Conservation (phyloP, 2,797 vertebrate genomes). For the Carduelis carduelis region DNA sequence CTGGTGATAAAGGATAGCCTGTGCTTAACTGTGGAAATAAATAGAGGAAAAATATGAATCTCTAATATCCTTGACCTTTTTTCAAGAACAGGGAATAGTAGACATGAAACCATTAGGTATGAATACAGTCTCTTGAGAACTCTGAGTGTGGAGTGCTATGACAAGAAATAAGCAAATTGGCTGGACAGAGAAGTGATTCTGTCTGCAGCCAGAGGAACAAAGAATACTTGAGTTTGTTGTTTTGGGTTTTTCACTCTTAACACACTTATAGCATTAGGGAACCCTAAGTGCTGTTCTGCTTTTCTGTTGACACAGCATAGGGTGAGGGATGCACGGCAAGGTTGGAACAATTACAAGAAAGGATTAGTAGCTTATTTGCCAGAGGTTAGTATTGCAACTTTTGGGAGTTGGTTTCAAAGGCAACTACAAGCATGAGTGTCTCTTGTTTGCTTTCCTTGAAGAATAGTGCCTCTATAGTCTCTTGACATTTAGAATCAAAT, state of each 20-base stretch:
- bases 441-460: neutral
- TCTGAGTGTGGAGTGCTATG: neutral
- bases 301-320: neutral
- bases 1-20: neutral
- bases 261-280: neutral
- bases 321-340: neutral
- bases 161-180: neutral
- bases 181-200: neutral
- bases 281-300: neutral
- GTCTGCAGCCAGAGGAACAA: neutral
- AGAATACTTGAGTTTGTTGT: neutral
- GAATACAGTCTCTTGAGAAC: neutral
- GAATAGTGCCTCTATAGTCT: neutral
- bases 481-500: conserved; percentile 6
- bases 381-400: neutral
- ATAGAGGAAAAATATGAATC: neutral
- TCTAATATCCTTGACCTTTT: neutral
- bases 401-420: conserved; percentile 26
- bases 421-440: neutral
- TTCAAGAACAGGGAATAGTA: neutral
- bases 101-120: neutral
- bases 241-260: neutral
- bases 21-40: neutral
- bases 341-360: neutral
- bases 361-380: conserved; percentile 14